These are phyloP conservation scores for Thamnophis elegans DNA, from an alignment of 2,797 vertebrate genomes.

Conservation along the genomic window DNA sequence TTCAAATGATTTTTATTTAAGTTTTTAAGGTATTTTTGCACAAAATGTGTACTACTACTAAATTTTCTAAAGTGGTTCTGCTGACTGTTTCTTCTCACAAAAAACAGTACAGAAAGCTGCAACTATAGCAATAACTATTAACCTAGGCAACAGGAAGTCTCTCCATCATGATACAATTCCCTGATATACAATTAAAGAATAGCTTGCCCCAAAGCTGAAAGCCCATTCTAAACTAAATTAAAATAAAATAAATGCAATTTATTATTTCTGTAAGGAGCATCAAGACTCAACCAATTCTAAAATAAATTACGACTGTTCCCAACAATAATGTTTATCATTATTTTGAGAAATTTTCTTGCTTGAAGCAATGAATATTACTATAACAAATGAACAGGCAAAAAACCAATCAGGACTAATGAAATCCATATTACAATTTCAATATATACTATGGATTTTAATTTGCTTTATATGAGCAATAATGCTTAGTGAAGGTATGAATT, in stretches of 20 bases:
- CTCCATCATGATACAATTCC: background rate
- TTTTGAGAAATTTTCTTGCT: background rate
- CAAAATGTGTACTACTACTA: background rate
- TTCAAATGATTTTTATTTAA: background rate
- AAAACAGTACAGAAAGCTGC: background rate
- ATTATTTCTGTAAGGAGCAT: background rate
- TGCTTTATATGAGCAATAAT: background rate
- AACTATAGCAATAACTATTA: background rate
- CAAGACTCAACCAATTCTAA: accelerated
- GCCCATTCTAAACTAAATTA: background rate
- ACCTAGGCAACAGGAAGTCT: background rate
- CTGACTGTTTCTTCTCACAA: background rate
- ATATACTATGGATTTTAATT: background rate
- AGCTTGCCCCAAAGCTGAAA: background rate
- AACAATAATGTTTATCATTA: background rate
- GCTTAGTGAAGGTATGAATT: background rate
- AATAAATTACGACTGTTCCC: background rate
- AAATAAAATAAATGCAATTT: background rate
- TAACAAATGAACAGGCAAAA: background rate
- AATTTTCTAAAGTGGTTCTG: background rate
- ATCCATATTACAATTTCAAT: background rate
- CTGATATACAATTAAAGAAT: background rate
- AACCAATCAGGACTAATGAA: background rate
- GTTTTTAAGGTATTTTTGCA: background rate
- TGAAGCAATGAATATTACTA: accelerated